A percentile compares a stretch with the other conserved stretches of the same genome.
phyloP scores from a whole-genome alignment of 2,113 vertebrate genomes.

The Rana temporaria region DNA sequence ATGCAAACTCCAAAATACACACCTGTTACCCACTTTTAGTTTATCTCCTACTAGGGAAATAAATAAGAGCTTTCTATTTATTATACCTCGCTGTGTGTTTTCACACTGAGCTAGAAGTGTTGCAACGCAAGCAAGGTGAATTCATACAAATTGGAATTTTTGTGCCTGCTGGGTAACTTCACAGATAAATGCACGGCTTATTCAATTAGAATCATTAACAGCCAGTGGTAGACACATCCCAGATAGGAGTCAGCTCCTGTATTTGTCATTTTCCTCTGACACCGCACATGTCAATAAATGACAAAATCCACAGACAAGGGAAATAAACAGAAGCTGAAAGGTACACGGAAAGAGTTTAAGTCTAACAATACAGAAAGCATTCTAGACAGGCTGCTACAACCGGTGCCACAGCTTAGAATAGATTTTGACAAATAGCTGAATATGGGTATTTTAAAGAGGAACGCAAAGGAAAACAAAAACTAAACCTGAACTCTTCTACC shows the following conservation, averaged over 20 bases:
- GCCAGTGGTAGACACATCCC: constrained; percentile 1
- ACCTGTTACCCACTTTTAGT: too few species aligned
- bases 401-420: neutral
- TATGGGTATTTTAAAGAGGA: neutral
- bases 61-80: neutral
- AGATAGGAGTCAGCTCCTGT: neutral
- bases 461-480: too few species aligned
- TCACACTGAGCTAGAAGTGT: constrained; percentile 11
- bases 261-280: constrained; percentile 9
- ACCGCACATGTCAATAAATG: constrained; percentile 26
- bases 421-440: neutral
- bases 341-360: constrained; percentile 21
- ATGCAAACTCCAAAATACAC: too few species aligned
- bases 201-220: constrained; percentile 46
- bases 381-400: neutral
- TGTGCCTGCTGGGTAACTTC: constrained; percentile 31
- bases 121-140: constrained; percentile 11
- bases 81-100: neutral
- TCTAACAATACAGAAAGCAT: constrained; percentile 4
- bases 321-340: neutral
- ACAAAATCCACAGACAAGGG: neutral
- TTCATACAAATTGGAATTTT: constrained; percentile 14
- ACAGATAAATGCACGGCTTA: constrained; percentile 26
- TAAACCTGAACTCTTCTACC: too few species aligned
- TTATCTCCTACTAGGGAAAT: too few species aligned